Percentiles rank a stretch among this genome's conserved stretches.
These are phyloP conservation scores for Magallana ariakensis DNA, from an alignment of 1,140 invertebrate species.

Conservation along the genomic window DNA sequence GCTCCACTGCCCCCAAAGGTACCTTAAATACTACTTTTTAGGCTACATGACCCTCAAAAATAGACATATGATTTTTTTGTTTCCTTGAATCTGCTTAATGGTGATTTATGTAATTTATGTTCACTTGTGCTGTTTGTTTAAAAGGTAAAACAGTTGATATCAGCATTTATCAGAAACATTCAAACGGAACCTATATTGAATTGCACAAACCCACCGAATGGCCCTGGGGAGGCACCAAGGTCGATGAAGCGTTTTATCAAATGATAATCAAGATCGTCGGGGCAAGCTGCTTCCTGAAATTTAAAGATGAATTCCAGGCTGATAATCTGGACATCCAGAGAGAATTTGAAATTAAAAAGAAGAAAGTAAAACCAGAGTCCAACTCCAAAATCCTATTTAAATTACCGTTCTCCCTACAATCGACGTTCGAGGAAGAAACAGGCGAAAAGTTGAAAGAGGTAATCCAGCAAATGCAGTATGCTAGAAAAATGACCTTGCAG, in stretches of 20 bases:
- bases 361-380: slow-evolving; percentile 46
- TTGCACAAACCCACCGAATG: slow-evolving; percentile 60
- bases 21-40: no score
- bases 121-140: not conserved
- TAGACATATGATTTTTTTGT: no score
- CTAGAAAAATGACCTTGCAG: slow-evolving; percentile 52
- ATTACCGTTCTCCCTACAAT: slow-evolving; percentile 33
- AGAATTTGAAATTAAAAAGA: slow-evolving; percentile 60
- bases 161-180: slow-evolving; percentile 58
- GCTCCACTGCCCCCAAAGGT: no score
- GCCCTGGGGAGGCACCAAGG: slow-evolving; percentile 61
- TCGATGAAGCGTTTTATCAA: slow-evolving; percentile 59
- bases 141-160: slow-evolving; percentile 64
- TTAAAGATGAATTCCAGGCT: slow-evolving; percentile 51
- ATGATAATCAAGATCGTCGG: slow-evolving; percentile 57
- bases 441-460: slow-evolving; percentile 52
- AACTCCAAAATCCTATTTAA: slow-evolving; percentile 56
- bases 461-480: slow-evolving; percentile 47
- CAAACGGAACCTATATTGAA: slow-evolving; percentile 53
- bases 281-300: slow-evolving; percentile 45
- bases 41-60: no score
- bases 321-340: slow-evolving; percentile 55
- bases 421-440: slow-evolving; percentile 43
- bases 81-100: no score
- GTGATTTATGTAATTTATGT: no score